A percentile compares a stretch with the other conserved stretches of the same genome.
phyloP scores from a whole-genome alignment of 2,797 vertebrate species.

The Tauraco hartlaubi region DNA sequence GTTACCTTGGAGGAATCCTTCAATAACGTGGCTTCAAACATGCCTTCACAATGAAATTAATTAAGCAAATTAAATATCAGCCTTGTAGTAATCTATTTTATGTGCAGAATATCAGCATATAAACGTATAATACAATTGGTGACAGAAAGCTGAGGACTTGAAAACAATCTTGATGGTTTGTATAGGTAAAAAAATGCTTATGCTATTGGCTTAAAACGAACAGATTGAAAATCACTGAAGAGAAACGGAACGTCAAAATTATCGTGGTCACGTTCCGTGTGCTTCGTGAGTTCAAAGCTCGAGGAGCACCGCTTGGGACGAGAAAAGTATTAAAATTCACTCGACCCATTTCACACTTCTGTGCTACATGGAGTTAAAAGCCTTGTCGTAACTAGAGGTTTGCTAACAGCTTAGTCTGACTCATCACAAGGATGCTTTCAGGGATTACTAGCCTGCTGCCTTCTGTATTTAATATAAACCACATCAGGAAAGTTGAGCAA shows the following conservation, averaged over 20 bases:
- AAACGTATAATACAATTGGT: neutral
- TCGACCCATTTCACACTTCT: conserved; percentile 16
- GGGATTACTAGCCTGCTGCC: conserved; percentile 25
- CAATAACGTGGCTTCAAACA: conserved; percentile 15
- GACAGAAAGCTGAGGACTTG: neutral
- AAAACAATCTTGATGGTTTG: neutral
- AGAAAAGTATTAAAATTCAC: conserved; percentile 23
- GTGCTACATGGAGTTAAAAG: conserved; percentile 16
- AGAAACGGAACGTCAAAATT: neutral
- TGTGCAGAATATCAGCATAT: neutral
- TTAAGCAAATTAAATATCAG: conserved; percentile 27
- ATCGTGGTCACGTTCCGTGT: neutral
- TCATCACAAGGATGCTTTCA: conserved; percentile 36
- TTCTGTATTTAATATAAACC: conserved; percentile 46
- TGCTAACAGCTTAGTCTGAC: conserved; percentile 33
- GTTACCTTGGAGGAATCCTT: conserved; percentile 52
- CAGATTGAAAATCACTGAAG: neutral
- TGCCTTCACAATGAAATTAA: conserved; percentile 33
- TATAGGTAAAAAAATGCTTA: neutral
- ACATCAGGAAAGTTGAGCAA: conserved; percentile 34
- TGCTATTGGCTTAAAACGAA: neutral
- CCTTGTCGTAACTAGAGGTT: neutral
- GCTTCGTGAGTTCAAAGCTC: neutral
- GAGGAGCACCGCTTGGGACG: neutral
- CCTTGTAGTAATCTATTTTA: neutral